Percentiles rank a stretch among this genome's conserved stretches.
Evolutionary conservation across 2,113 vertebrate genomes (phyloP).

Genomic region (Amia ocellicauda): DNA sequence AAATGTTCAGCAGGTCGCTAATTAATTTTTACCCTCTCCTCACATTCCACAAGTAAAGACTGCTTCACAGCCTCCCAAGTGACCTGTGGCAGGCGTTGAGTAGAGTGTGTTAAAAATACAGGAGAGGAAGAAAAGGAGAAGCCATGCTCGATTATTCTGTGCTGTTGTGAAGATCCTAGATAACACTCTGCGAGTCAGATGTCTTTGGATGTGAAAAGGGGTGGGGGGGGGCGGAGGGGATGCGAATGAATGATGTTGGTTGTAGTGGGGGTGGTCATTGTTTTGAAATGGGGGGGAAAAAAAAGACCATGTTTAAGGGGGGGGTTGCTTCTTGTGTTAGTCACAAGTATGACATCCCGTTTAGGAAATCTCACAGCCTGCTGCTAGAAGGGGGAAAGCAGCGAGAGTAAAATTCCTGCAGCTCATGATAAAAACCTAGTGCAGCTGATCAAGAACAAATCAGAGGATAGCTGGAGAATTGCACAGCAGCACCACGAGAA

Average conservation of each 20-base stretch:
- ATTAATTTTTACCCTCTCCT: slow-evolving; percentile 61
- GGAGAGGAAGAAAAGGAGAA: slow-evolving; percentile 11
- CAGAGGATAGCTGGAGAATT: slow-evolving; percentile 52
- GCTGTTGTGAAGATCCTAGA: slow-evolving; percentile 36
- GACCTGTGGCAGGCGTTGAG: slow-evolving; percentile 34
- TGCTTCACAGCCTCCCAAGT: slow-evolving; percentile 34
- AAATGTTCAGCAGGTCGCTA: slow-evolving; percentile 66
- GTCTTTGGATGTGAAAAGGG: slow-evolving; percentile 31
- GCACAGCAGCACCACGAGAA: slow-evolving; percentile 54
- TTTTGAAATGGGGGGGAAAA: slow-evolving; percentile 11
- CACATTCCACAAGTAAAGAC: slow-evolving; percentile 69
- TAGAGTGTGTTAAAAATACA: slow-evolving; percentile 28
- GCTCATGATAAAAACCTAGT: slow-evolving; percentile 57
- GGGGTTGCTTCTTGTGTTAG: slow-evolving; percentile 36
- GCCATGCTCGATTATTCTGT: slow-evolving; percentile 37
- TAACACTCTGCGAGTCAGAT: slow-evolving; percentile 41
- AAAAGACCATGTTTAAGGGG: slow-evolving; percentile 2
- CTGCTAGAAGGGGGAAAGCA: slow-evolving; percentile 30
- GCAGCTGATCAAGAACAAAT: slow-evolving; percentile 64
- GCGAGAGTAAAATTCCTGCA: slow-evolving; percentile 66
- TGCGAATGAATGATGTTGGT: slow-evolving; percentile 19
- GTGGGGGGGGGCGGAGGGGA: slow-evolving; percentile 23
- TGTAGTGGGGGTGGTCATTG: background rate
- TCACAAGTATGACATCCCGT: slow-evolving; percentile 60
- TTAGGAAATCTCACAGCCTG: slow-evolving; percentile 64